A percentile compares a stretch with the other conserved stretches of the same genome.
Conservation (phyloP, 2,797 vertebrate genomes). For the Manis javanica region DNA sequence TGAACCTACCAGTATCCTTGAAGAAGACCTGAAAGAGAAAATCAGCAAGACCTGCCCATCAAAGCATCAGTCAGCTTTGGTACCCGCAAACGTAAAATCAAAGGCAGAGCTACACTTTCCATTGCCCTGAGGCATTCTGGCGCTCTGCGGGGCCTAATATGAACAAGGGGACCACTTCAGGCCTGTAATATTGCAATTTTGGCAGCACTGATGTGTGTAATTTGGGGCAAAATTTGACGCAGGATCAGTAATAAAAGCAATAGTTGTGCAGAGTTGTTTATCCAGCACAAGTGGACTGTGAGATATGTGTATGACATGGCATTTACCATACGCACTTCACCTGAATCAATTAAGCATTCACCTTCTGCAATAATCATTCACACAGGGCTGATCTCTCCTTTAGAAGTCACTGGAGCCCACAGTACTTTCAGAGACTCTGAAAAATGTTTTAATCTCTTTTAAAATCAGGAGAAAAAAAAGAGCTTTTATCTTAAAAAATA, state of each 20-base stretch:
- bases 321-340: background rate
- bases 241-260: slow-evolving; percentile 31
- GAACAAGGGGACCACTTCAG: background rate
- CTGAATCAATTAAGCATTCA: background rate
- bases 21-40: background rate
- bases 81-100: slow-evolving; percentile 35
- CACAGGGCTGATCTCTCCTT: background rate
- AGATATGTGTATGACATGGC: background rate
- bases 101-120: background rate
- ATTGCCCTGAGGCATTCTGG: background rate
- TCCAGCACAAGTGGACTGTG: background rate
- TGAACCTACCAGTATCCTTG: background rate
- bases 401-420: background rate
- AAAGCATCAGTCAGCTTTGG: background rate
- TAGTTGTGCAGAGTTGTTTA: slow-evolving; percentile 19
- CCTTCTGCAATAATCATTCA: fast-evolving
- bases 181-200: slow-evolving; percentile 33
- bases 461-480: background rate
- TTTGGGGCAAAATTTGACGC: slow-evolving; percentile 26
- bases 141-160: background rate
- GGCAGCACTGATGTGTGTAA: slow-evolving; percentile 2
- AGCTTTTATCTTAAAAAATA: background rate
- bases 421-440: background rate
- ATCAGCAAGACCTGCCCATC: background rate
- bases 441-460: background rate